Evolutionary conservation across 2,113 vertebrate species (phyloP).

Genomic region (Pelodiscus sinensis): DNA sequence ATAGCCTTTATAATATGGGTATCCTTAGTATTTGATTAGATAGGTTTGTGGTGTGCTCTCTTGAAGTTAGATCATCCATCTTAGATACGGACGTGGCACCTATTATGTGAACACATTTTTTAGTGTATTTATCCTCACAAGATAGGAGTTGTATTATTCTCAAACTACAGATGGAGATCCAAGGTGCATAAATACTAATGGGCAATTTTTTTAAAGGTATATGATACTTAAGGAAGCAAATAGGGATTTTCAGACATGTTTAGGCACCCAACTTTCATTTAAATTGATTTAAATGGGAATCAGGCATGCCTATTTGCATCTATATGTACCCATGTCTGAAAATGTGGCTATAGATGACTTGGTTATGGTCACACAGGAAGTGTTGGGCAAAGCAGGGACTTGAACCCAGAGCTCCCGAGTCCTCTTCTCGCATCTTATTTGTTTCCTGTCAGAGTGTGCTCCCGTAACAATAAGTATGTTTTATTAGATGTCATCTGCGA

Average conservation of each 20-base stretch:
- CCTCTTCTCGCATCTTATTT: not conserved
- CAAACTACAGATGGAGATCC: not conserved
- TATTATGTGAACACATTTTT: slow-evolving; percentile 27
- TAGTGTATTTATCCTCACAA: slow-evolving; percentile 47
- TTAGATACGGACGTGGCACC: slow-evolving; percentile 43
- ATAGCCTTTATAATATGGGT: not conserved
- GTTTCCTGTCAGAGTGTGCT: not conserved
- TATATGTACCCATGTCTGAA: not conserved
- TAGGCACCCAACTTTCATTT: slow-evolving; percentile 26
- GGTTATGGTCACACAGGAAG: not conserved
- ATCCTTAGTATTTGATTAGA: not conserved
- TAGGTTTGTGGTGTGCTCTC: not conserved
- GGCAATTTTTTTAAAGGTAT: not conserved
- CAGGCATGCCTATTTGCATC: slow-evolving; percentile 28
- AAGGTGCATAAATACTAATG: not conserved
- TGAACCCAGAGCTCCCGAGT: slow-evolving; percentile 27
- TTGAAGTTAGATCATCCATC: slow-evolving; percentile 40
- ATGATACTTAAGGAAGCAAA: not conserved
- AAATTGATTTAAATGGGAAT: slow-evolving; percentile 21
- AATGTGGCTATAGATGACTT: not conserved
- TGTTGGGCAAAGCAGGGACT: not conserved
- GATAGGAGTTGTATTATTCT: not conserved
- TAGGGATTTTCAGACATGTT: slow-evolving; percentile 48
- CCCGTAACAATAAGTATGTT: not conserved
- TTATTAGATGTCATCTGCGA: slow-evolving; percentile 29